Base-by-base conservation (phyloP, 2,888 invertebrate genomes). In the Balanococcus diminutus region DNA sequence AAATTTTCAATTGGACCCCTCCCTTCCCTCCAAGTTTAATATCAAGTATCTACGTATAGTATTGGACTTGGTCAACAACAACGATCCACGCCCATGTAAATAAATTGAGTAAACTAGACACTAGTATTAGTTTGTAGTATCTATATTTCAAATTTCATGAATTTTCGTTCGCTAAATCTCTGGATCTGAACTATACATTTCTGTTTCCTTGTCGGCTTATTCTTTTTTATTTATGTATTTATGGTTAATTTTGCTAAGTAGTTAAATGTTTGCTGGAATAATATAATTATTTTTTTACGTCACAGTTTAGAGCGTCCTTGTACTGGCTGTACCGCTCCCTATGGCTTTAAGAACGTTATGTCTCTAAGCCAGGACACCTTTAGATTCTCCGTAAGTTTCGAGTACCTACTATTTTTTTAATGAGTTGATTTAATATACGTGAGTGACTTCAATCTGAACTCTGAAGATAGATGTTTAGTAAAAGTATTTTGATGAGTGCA, bases 261-360 rank as follows among this genome's bases (percentile, higher is more conserved):
- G 61, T 67, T 28, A 28, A 67, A 67, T 28, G 61, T 67, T 67
- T 25, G 61, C 14, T 67, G 9, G 4, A 67, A 67, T 67, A 67
- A 67, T 67, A 67, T 28, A 28, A 28, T 75, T 32, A 32, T 75
- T 31, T 75, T 67, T 1, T 61, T 22, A 22, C 4, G 51, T 56
- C 56, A 87, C 88, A 95, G 95, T 91, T 92, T 95, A 90, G 90
- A 90, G 88, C 92, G 93, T 89, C 95, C 96, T 87, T 95, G 95
- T 89, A 89, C 91, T 83, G 93, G 93, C 87, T 99, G 99, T 92
- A 97, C 95, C 87, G 95, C 97, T 88, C 98, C 99, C 31, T 99
- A 99, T 91, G 98, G 98, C 89, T 99, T 95, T 92, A 94, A 94
- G 90, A 96, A 99, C 91, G 95, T 97, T 90, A 96, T 99, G 95